Percentiles rank a stretch among this genome's conserved stretches.
These are phyloP conservation scores for Mormyrus lacerda DNA, from an alignment of 2,113 vertebrate genomes.

Conservation along the genomic window DNA sequence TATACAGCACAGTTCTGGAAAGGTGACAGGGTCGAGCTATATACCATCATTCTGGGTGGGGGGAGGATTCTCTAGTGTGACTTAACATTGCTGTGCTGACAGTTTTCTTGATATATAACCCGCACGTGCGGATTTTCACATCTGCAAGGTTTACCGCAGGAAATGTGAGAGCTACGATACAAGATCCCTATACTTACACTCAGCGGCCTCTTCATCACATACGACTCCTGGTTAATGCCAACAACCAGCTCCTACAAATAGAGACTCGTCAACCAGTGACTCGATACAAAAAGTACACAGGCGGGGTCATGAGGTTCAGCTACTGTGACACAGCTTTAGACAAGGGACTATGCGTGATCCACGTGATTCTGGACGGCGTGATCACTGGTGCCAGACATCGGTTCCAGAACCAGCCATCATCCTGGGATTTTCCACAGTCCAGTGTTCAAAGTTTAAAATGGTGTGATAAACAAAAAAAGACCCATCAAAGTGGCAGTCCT, in stretches of 20 bases:
- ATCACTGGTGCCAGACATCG: not conserved
- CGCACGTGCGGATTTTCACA: constrained; percentile 15
- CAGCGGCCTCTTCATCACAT: not conserved
- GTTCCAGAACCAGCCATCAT: not conserved
- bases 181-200: constrained; percentile 36
- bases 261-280: not conserved
- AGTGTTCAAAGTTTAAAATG: not conserved
- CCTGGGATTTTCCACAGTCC: not conserved
- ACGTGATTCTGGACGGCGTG: not conserved
- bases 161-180: constrained; percentile 30
- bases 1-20: not conserved
- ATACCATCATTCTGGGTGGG: not conserved
- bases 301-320: not conserved
- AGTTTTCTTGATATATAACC: constrained; percentile 5
- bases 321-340: not conserved
- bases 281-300: not conserved
- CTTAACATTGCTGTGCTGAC: constrained; percentile 31
- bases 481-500: not conserved
- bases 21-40: not conserved
- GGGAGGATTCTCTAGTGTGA: not conserved
- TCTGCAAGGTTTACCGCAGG: constrained; percentile 31
- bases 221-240: not conserved
- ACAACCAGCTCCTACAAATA: not conserved
- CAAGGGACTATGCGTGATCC: not conserved
- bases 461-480: not conserved